Evolutionary conservation across 2,888 invertebrate species (phyloP).

Genomic region (Parapristionchus giblindavisi): DNA sequence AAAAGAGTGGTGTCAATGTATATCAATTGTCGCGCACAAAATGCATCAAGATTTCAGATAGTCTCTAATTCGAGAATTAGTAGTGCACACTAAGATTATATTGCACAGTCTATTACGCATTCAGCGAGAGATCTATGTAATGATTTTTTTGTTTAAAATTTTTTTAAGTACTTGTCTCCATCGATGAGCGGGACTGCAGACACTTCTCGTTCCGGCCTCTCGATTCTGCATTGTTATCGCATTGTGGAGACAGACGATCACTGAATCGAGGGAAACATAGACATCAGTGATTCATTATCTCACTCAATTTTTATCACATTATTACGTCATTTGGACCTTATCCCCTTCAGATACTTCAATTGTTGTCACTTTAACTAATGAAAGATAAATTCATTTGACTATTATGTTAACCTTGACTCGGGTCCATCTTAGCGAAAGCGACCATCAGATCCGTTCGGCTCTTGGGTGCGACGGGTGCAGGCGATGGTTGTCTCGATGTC

Average conservation of each 20-base stretch:
- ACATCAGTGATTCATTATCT: too few relatives aligned
- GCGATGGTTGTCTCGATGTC: conserved; percentile 51
- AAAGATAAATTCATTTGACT: not conserved
- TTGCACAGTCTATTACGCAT: too few relatives aligned
- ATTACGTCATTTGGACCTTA: too few relatives aligned
- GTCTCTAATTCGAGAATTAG: too few relatives aligned
- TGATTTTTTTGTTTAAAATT: too few relatives aligned
- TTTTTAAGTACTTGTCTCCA: conserved; percentile 72
- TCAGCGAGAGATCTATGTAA: too few relatives aligned
- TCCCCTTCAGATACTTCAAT: not conserved
- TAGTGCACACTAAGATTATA: too few relatives aligned
- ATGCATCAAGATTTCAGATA: too few relatives aligned
- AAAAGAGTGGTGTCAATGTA: too few relatives aligned
- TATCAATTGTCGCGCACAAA: too few relatives aligned
- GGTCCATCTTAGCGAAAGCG: conserved; percentile 63
- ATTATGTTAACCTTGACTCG: conserved; percentile 53
- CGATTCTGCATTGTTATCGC: conserved; percentile 77
- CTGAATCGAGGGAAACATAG: too few relatives aligned
- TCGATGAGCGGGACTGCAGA: conserved; percentile 76
- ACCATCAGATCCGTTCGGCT: conserved; percentile 59
- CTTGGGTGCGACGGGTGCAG: conserved; percentile 51
- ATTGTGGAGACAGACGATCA: conserved; percentile 76
- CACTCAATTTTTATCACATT: too few relatives aligned
- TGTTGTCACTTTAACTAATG: not conserved
- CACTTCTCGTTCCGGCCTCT: conserved; percentile 75